Conservation (phyloP, 1,140 invertebrate species). For the Tetramorium alpestre region DNA sequence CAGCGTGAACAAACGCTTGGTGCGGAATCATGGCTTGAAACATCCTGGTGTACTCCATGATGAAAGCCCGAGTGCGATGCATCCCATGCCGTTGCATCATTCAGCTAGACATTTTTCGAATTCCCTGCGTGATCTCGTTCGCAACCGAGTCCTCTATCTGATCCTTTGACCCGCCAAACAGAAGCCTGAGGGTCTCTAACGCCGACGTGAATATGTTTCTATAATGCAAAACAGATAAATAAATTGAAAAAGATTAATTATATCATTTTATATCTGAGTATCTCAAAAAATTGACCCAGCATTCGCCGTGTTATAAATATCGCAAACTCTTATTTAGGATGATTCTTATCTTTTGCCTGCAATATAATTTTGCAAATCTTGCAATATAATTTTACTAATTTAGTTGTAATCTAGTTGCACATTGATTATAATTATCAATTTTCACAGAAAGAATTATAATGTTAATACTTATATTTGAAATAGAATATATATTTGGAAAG, state of each 20-base stretch:
- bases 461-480: no score
- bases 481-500: no score
- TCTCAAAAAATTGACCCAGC: neutral
- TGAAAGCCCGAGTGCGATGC: neutral
- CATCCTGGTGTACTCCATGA: neutral
- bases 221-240: neutral
- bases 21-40: neutral
- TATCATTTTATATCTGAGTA: neutral
- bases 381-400: no score
- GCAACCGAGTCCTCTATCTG: constrained; percentile 15
- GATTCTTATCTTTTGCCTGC: no score
- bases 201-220: constrained; percentile 41
- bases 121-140: neutral
- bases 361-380: no score
- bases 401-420: no score
- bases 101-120: constrained; percentile 20
- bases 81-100: neutral
- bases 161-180: constrained; percentile 10
- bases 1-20: neutral
- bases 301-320: no score
- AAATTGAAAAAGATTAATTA: neutral
- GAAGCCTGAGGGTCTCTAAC: constrained; percentile 17
- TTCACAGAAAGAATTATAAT: no score
- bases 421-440: no score
- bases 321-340: no score